A percentile compares a stretch with the other conserved stretches of the same genome.
phyloP scores from a whole-genome alignment of 1,140 invertebrate species.

The Pachypeltis micranthus region DNA sequence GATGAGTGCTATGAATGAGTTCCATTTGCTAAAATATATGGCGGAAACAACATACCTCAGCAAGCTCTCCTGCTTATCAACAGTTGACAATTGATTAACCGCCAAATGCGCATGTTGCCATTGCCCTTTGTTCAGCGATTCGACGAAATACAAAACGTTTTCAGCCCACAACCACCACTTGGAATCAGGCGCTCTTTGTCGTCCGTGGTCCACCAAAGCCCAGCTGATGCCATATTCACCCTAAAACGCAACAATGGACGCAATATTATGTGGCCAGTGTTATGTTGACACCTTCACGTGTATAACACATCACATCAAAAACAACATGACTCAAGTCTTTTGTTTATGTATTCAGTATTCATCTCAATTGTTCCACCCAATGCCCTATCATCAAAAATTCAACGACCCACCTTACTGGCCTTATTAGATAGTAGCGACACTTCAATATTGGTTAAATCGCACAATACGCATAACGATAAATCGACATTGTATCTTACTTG shows the following conservation, averaged over 20 bases:
- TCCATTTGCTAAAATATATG: too few relatives aligned
- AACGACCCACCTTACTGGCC: too few relatives aligned
- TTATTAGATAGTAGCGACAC: background rate
- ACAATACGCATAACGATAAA: too few relatives aligned
- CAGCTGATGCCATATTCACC: conserved; percentile 42
- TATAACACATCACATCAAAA: too few relatives aligned
- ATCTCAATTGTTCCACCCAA: too few relatives aligned
- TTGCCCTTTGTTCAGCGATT: conserved; percentile 50
- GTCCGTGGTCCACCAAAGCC: conserved; percentile 43
- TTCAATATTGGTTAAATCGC: conserved; percentile 3
- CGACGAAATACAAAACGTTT: conserved; percentile 45
- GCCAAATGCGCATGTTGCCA: conserved; percentile 63
- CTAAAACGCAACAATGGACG: conserved; percentile 9
- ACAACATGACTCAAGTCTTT: too few relatives aligned
- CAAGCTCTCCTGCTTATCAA: conserved; percentile 54
- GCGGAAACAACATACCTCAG: conserved; percentile 33
- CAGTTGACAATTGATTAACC: conserved; percentile 55
- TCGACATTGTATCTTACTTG: too few relatives aligned
- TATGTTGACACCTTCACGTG: conserved; percentile 17
- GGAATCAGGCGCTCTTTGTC: conserved; percentile 46
- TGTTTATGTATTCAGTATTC: too few relatives aligned
- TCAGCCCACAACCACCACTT: conserved; percentile 58
- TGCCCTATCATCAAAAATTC: too few relatives aligned
- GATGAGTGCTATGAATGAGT: too few relatives aligned
- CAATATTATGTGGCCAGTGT: too few relatives aligned